Evolutionary conservation across 2,113 vertebrate genomes (phyloP).

Genomic region (Propithecus coquereli): DNA sequence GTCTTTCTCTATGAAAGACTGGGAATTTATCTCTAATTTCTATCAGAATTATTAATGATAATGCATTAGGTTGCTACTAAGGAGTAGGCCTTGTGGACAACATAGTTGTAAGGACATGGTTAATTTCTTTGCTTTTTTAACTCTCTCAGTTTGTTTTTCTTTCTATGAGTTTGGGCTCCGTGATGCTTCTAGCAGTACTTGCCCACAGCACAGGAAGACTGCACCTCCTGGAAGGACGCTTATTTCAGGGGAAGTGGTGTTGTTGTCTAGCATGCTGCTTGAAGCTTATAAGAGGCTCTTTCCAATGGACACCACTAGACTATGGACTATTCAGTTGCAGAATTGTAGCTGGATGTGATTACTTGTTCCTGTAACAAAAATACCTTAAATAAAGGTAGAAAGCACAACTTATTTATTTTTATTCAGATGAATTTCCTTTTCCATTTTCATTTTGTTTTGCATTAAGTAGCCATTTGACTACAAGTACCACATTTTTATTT

Average conservation of each 20-base stretch:
- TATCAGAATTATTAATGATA: background rate
- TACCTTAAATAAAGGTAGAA: background rate
- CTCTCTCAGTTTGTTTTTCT: background rate
- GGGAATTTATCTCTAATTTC: background rate
- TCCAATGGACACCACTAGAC: background rate
- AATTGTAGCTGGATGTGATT: background rate
- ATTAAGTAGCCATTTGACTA: background rate
- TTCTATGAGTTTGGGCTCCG: background rate
- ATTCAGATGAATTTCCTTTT: background rate
- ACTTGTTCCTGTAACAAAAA: background rate
- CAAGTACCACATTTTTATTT: background rate
- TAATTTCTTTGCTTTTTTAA: background rate
- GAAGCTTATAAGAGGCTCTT: background rate
- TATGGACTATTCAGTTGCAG: background rate
- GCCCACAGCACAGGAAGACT: background rate
- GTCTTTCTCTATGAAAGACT: background rate
- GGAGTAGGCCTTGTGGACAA: background rate
- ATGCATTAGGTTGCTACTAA: background rate
- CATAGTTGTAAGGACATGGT: background rate
- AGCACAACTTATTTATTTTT: background rate
- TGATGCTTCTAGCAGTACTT: background rate
- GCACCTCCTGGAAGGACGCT: background rate
- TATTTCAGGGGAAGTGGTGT: background rate
- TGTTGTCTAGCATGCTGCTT: background rate
- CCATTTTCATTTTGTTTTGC: constrained; percentile 31